phyloP scores from a whole-genome alignment of 92 coral and sea anemone genomes.

The Palythoa heliodiscus region DNA sequence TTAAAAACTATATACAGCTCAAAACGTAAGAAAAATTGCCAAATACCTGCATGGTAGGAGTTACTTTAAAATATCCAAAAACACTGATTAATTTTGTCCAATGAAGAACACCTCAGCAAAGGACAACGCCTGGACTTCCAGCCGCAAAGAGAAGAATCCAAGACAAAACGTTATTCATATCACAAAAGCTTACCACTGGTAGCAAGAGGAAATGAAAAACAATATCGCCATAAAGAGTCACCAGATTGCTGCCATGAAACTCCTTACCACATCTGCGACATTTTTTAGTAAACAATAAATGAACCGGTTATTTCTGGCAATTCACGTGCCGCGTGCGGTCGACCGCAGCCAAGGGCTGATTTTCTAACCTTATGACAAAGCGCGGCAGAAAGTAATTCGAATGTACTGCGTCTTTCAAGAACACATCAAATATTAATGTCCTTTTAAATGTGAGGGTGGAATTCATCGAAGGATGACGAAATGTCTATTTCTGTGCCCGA shows the following conservation, averaged over 20 bases:
- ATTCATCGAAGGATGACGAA: slow-evolving; percentile 55
- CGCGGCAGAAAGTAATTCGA: slow-evolving; percentile 23
- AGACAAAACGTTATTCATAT: not conserved
- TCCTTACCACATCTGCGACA: not conserved
- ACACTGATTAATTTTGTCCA: not conserved
- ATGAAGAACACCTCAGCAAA: not conserved
- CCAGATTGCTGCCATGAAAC: not conserved
- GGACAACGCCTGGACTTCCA: not conserved
- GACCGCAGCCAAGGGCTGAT: not conserved
- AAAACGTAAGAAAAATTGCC: not conserved
- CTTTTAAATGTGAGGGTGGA: slow-evolving; percentile 16
- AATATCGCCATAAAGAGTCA: slow-evolving; percentile 15
- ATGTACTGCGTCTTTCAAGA: slow-evolving; percentile 12
- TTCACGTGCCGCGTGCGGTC: slow-evolving; percentile 35
- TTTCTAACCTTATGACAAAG: not conserved
- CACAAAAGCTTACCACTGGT: slow-evolving; percentile 32
- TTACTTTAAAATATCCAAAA: slow-evolving; percentile 8
- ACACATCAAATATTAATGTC: slow-evolving; percentile 35
- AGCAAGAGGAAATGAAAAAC: slow-evolving; percentile 12
- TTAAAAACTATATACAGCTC: not conserved
- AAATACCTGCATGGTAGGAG: not conserved
- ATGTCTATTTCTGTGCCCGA: slow-evolving; percentile 50
- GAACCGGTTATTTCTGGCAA: not conserved
- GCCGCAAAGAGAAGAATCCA: not conserved
- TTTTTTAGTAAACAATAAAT: not conserved